phyloP scores from a whole-genome alignment of 2,888 invertebrate genomes.

The Nesidiocoris tenuis region DNA sequence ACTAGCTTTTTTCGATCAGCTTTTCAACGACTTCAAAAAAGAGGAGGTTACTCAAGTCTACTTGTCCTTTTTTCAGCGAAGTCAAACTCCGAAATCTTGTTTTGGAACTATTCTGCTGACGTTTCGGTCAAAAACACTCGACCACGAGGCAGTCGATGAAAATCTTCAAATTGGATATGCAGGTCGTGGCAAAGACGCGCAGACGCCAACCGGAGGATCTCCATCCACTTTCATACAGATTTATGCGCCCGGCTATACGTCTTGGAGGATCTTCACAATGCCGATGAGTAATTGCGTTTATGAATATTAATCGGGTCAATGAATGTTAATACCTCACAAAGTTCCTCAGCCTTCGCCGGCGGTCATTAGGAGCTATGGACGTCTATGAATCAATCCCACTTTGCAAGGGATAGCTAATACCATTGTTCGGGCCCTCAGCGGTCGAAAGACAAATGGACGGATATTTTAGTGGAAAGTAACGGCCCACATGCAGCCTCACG shows the following conservation, averaged over 20 bases:
- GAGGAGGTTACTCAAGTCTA: no score
- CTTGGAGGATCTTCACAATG: not conserved
- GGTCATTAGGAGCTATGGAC: constrained; percentile 37
- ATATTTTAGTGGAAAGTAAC: not conserved
- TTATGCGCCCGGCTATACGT: not conserved
- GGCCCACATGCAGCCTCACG: not conserved
- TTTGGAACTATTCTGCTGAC: no score
- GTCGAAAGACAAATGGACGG: constrained; percentile 26
- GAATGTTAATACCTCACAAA: constrained; percentile 32
- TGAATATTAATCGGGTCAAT: constrained; percentile 44
- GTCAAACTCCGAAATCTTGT: no score
- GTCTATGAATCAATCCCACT: constrained; percentile 40
- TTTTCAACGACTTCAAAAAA: no score
- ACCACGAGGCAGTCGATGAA: no score
- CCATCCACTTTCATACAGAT: not conserved
- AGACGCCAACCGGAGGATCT: not conserved
- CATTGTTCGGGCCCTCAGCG: constrained; percentile 30
- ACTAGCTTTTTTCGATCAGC: no score
- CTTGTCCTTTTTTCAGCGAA: no score
- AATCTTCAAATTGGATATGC: no score
- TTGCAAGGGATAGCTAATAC: not conserved
- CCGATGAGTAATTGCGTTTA: constrained; percentile 42
- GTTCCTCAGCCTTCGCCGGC: constrained; percentile 3
- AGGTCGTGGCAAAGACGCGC: not conserved
- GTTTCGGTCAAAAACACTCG: no score